Conservation (phyloP, 2,888 invertebrate genomes). For the Drosophila engyochracea region DNA sequence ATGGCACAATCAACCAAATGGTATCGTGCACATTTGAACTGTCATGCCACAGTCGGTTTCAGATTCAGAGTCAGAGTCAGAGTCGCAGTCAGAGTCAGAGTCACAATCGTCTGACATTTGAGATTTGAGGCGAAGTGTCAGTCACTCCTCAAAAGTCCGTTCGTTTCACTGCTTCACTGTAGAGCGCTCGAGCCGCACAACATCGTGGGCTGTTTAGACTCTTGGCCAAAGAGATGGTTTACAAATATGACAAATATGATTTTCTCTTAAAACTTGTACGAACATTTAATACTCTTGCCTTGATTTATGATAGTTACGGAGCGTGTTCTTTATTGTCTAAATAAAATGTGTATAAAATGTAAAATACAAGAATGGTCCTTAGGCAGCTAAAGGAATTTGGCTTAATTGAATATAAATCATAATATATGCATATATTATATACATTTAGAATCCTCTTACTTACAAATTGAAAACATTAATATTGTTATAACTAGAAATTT, state of each 20-base stretch:
- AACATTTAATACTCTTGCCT: conserved; percentile 32
- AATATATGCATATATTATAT: not conserved
- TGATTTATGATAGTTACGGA: not conserved
- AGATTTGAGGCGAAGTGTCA: conserved; percentile 79
- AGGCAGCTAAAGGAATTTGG: not conserved
- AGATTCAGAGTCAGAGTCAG: conserved; percentile 22
- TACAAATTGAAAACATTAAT: not conserved
- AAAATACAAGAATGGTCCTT: not conserved
- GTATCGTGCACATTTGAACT: conserved; percentile 76
- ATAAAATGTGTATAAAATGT: not conserved
- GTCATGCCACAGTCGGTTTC: conserved; percentile 61
- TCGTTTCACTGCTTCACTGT: conserved; percentile 55
- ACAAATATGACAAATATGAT: conserved; percentile 56
- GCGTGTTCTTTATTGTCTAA: not conserved
- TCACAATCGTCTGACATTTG: conserved; percentile 70
- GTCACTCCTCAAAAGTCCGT: conserved; percentile 58
- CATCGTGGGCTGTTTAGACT: conserved; percentile 39
- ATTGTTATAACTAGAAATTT: not conserved
- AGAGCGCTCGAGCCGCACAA: conserved; percentile 53
- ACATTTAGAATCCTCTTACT: not conserved
- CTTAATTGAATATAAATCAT: not conserved
- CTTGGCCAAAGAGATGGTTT: conserved; percentile 42
- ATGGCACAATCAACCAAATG: conserved; percentile 70
- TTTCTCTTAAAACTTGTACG: not conserved
- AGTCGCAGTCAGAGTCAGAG: conserved; percentile 22